Evolutionary conservation across 2,797 vertebrate species (phyloP).

Genomic region (Hybognathus amarus): DNA sequence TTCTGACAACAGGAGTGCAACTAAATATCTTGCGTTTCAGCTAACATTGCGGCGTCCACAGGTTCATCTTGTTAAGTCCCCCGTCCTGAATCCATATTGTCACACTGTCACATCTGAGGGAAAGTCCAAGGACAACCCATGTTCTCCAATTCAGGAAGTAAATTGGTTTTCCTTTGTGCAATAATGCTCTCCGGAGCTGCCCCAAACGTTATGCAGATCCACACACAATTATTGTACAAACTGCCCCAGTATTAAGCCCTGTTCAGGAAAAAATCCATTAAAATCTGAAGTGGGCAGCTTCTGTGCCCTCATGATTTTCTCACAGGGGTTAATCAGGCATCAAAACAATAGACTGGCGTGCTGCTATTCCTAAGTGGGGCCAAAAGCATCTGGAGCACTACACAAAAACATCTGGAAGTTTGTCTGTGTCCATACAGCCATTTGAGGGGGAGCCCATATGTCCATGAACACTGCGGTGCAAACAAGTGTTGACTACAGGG

Average conservation of each 20-base stretch:
- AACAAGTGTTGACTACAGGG: constrained; percentile 48
- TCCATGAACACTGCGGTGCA: constrained; percentile 53
- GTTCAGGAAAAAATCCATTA: constrained; percentile 6
- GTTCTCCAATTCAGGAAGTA: constrained; percentile 41
- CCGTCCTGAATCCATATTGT: constrained; percentile 5
- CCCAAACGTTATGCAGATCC: constrained; percentile 22
- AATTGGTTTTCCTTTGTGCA: constrained; percentile 46
- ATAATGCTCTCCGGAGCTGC: constrained; percentile 4
- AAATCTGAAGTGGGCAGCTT: constrained; percentile 15
- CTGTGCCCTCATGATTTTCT: constrained; percentile 14
- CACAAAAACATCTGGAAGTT: constrained; percentile 76
- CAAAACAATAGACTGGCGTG: constrained; percentile 51
- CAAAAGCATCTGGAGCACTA: constrained; percentile 73
- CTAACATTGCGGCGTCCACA: neutral
- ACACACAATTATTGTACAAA: constrained; percentile 17
- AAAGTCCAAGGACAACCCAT: constrained; percentile 43
- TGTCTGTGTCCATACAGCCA: constrained; percentile 67
- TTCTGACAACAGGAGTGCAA: constrained; percentile 19
- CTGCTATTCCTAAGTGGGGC: constrained; percentile 65
- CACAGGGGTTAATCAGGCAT: constrained; percentile 43
- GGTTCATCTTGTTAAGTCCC: neutral
- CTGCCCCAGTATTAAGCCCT: constrained; percentile 19
- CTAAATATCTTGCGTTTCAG: neutral
- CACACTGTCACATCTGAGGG: constrained; percentile 17
- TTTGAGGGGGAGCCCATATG: constrained; percentile 75